A percentile compares a stretch with the other conserved stretches of the same genome.
Evolutionary conservation across 2,113 vertebrate species (phyloP).

Genomic region (Rynchops niger): DNA sequence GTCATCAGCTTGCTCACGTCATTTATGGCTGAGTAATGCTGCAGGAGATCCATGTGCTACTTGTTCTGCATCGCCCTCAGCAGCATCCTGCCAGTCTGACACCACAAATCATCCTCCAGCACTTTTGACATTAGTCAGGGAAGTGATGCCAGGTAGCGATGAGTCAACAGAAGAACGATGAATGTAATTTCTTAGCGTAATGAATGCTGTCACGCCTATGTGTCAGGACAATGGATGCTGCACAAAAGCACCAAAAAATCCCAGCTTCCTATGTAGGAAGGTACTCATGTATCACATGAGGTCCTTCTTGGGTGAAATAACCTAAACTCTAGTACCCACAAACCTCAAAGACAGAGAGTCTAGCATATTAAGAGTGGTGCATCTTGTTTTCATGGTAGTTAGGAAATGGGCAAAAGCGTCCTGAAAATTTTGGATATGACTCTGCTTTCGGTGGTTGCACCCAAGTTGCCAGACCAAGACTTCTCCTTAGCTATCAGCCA

Average conservation of each 20-base stretch:
- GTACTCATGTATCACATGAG: rapidly evolving
- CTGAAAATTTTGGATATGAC: not conserved
- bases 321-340: not conserved
- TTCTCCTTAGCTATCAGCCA: not conserved
- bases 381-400: not conserved
- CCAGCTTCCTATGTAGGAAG: not conserved
- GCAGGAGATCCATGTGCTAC: not conserved
- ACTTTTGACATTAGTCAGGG: not conserved
- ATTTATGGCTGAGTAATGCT: not conserved
- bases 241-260: not conserved
- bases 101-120: not conserved
- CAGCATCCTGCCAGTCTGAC: not conserved
- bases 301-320: not conserved
- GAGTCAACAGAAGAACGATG: not conserved
- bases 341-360: not conserved
- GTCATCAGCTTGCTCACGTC: not conserved
- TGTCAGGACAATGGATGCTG: not conserved
- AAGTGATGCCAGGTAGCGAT: not conserved
- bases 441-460: not conserved
- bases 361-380: rapidly evolving
- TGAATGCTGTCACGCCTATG: not conserved
- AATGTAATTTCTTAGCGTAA: not conserved
- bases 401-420: not conserved
- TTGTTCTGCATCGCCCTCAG: not conserved
- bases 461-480: not conserved